phyloP scores from a whole-genome alignment of 2,888 invertebrate genomes.

The Pristionchus maxplancki region DNA sequence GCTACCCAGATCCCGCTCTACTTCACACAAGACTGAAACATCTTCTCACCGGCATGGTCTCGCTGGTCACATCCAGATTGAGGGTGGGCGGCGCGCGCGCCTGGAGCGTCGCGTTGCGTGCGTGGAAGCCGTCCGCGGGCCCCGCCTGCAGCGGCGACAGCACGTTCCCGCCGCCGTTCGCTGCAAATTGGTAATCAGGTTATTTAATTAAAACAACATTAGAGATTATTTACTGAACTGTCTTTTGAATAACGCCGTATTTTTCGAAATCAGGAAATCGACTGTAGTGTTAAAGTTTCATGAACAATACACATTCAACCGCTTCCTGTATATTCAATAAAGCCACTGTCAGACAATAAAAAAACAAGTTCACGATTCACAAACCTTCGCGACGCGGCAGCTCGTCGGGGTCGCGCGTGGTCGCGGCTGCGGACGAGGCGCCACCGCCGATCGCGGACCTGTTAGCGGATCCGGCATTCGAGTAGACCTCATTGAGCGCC shows the following conservation, averaged over 20 bases:
- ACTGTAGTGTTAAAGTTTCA: not conserved
- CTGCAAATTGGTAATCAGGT: not conserved
- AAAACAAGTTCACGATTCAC: not conserved
- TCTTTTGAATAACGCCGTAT: no score
- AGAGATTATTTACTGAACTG: no score
- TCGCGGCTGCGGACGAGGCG: not conserved
- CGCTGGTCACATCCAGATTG: slow-evolving; percentile 51
- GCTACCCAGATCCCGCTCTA: not conserved
- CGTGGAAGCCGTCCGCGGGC: slow-evolving; percentile 46
- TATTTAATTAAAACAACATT: no score
- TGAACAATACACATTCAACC: not conserved
- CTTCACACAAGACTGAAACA: not conserved
- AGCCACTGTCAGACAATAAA: no score
- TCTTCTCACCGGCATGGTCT: slow-evolving; percentile 18
- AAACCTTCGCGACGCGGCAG: slow-evolving; percentile 54
- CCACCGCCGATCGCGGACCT: slow-evolving; percentile 3
- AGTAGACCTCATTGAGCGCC: slow-evolving; percentile 52
- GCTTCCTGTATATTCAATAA: not conserved
- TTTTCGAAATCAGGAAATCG: no score
- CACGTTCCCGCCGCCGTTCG: slow-evolving; percentile 37
- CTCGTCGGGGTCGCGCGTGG: slow-evolving; percentile 62
- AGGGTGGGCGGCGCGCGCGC: slow-evolving; percentile 49
- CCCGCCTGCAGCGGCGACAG: slow-evolving; percentile 27
- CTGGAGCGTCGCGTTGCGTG: slow-evolving; percentile 47
- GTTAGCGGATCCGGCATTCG: not conserved